These are phyloP conservation scores for Ophion ellenae DNA, from an alignment of 2,888 invertebrate species.

Conservation along the genomic window DNA sequence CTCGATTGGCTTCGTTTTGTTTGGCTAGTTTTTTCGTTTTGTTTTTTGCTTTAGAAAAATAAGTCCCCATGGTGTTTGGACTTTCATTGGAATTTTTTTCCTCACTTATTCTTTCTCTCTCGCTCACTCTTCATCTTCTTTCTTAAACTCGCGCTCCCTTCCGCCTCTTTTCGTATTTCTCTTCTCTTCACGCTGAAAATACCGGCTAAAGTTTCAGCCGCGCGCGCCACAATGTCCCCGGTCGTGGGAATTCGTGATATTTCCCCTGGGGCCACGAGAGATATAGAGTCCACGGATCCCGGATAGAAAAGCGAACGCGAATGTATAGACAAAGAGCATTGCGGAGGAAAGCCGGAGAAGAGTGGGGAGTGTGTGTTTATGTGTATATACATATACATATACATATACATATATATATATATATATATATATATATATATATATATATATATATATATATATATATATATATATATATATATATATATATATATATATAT, in stretches of 20 bases:
- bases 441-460: background rate
- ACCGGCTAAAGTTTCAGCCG: slow-evolving; percentile 78
- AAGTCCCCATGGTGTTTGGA: slow-evolving; percentile 76
- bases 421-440: background rate
- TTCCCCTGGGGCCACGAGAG: slow-evolving; percentile 77
- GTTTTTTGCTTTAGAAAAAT: slow-evolving; percentile 68
- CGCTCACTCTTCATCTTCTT: background rate
- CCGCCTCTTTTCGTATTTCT: slow-evolving; percentile 16
- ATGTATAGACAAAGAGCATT: slow-evolving; percentile 67
- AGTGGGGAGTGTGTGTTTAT: slow-evolving; percentile 26
- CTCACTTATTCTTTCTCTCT: slow-evolving; percentile 24
- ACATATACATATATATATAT: background rate
- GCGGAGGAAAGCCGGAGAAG: slow-evolving; percentile 68
- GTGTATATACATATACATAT: no score
- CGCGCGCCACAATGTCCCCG: slow-evolving; percentile 72
- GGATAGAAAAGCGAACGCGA: slow-evolving; percentile 55
- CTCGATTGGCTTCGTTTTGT: slow-evolving; percentile 32
- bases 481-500: background rate
- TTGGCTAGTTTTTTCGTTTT: slow-evolving; percentile 9
- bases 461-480: background rate
- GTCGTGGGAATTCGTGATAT: slow-evolving; percentile 79
- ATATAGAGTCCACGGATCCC: slow-evolving; percentile 48
- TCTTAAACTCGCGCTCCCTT: background rate
- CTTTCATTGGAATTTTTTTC: slow-evolving; percentile 77
- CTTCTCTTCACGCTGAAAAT: slow-evolving; percentile 71